phyloP scores from a whole-genome alignment of 2,113 vertebrate species.

The Ahaetulla prasina region DNA sequence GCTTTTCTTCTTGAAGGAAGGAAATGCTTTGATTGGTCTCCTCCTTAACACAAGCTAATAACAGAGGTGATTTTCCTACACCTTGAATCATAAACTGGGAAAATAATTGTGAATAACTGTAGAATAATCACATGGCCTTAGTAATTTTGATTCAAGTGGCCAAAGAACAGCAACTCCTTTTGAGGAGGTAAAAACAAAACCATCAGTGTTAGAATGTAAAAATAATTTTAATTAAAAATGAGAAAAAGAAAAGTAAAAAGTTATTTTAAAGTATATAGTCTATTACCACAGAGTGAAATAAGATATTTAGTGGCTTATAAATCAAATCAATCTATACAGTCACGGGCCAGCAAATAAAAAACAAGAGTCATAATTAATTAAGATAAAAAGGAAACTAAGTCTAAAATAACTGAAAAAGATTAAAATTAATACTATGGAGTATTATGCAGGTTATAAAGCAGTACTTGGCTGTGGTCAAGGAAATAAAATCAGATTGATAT shows the following conservation, averaged over 20 bases:
- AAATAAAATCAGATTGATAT: background rate
- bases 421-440: background rate
- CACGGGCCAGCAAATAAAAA: background rate
- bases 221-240: background rate
- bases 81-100: background rate
- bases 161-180: background rate
- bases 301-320: background rate
- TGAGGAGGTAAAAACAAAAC: background rate
- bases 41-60: background rate
- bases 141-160: background rate
- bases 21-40: background rate
- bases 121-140: background rate
- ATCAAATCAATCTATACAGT: background rate
- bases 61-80: background rate
- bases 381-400: background rate
- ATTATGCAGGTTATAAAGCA: background rate
- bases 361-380: background rate
- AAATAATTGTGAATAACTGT: background rate
- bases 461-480: background rate
- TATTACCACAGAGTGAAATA: background rate
- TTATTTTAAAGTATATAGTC: background rate
- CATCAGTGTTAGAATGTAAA: background rate
- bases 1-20: background rate
- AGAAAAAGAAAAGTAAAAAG: background rate
- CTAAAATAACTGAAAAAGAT: background rate